Evolutionary conservation across 1,140 invertebrate species (phyloP), one percentile per base, ranked within the genome.

Genomic region (Drosophila subpulchrella): DNA sequence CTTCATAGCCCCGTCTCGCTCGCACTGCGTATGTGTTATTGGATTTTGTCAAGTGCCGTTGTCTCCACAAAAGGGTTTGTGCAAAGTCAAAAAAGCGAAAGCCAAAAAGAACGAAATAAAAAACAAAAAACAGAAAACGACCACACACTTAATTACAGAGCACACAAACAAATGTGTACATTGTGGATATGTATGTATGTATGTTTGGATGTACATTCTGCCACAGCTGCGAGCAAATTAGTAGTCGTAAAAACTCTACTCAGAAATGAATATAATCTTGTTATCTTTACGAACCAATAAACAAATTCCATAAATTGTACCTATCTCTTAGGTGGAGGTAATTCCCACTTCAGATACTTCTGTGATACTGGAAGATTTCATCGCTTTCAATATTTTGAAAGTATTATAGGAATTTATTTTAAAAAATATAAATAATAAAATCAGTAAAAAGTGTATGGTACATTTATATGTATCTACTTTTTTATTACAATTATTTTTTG

Each of bases 11-110:
- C 66, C 46, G 12, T 56, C 27, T 53, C 24, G 17, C 6, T 53
- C 39, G 38, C 38, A 38, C 41, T 55, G 57, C 58, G 34, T 47
- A 34, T 51, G 39, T 58, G 67, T 71, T 82, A 82, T 82, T 82
- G 75, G 81, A 75, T 82, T 78, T 86, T 82, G 83, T 79, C 78
- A 86, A 88, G 75, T 88, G 71, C 70, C 61, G 65, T 62, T 66
- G 73, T 71, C 67, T 70, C 51, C 67, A 48, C 63, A 71, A 75
- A 86, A 82, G 83, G 79, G 82, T 88, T 88, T 76, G 78, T 86
- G 50, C 73, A 78, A 85, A 86, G 78, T 85, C 83, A 88, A 56
- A 70, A 88, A 88, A 86, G 83, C 81, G 81, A 84, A 84, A 85
- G 77, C 71, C 65, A 79, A 88, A 88, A 63, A 73, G 79, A 88